A percentile compares a stretch with the other conserved stretches of the same genome.
Evolutionary conservation across 1,140 invertebrate genomes (phyloP).

Genomic region (Gonioctena quinquepunctata): DNA sequence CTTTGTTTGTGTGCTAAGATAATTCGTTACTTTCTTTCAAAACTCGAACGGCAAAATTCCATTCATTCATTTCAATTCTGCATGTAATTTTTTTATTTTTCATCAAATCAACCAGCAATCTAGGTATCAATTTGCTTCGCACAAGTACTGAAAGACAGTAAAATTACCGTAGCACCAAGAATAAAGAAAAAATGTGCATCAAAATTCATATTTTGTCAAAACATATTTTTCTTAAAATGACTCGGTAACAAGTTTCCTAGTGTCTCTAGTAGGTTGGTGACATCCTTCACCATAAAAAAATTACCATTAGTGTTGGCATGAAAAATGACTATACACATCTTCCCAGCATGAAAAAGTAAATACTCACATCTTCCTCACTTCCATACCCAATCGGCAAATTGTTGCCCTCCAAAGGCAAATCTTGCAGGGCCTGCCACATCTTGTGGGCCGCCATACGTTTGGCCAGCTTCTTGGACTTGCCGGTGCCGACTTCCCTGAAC

Average conservation of each 20-base stretch:
- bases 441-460: constrained; percentile 91
- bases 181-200: too few relatives aligned
- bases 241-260: too few relatives aligned
- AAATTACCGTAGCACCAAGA: constrained; percentile 43
- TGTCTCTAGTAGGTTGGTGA: too few relatives aligned
- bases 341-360: too few relatives aligned
- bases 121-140: not conserved
- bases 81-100: constrained; percentile 25
- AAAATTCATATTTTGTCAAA: too few relatives aligned
- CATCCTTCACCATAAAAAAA: too few relatives aligned
- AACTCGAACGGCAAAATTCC: not conserved
- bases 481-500: constrained; percentile 79
- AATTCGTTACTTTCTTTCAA: constrained; percentile 23
- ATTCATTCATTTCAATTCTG: constrained; percentile 43
- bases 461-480: constrained; percentile 95
- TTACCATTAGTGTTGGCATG: too few relatives aligned
- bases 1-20: too few relatives aligned
- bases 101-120: not conserved
- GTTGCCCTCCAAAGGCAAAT: constrained; percentile 69
- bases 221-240: too few relatives aligned
- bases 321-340: too few relatives aligned
- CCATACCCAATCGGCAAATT: constrained; percentile 55
- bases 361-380: constrained; percentile 37
- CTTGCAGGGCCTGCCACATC: constrained; percentile 85
- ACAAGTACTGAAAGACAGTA: constrained; percentile 41